Evolutionary conservation across 2,113 vertebrate species (phyloP).

Genomic region (Pelecanoides urinatrix): DNA sequence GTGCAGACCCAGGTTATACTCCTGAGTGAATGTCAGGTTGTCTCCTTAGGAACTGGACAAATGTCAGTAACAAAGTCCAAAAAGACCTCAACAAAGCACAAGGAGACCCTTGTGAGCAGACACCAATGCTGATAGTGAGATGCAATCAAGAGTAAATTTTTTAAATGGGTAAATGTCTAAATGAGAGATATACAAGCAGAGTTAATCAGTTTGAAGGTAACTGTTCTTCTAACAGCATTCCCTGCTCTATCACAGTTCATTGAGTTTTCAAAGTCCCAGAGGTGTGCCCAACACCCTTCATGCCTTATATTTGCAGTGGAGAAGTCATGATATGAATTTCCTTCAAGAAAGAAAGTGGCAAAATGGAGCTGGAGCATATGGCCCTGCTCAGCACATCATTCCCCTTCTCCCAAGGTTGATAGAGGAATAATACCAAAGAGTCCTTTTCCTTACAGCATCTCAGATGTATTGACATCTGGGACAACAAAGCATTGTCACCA

Average conservation of each 20-base stretch:
- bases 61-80: background rate
- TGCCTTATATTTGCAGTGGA: background rate
- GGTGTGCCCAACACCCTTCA: background rate
- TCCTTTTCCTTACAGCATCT: background rate
- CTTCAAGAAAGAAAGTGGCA: background rate
- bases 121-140: background rate
- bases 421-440: background rate
- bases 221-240: background rate
- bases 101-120: background rate
- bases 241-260: background rate
- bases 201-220: background rate
- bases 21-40: background rate
- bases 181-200: background rate
- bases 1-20: too few relatives aligned
- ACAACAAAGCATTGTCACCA: background rate
- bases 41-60: background rate
- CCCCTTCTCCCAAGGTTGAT: background rate
- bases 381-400: background rate
- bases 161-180: background rate
- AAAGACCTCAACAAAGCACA: background rate
- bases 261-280: background rate
- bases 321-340: background rate
- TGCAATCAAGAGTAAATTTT: background rate
- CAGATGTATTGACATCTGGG: background rate
- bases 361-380: background rate